Conservation (phyloP, 2,888 invertebrate genomes). For the Caenorhabditis wallacei region DNA sequence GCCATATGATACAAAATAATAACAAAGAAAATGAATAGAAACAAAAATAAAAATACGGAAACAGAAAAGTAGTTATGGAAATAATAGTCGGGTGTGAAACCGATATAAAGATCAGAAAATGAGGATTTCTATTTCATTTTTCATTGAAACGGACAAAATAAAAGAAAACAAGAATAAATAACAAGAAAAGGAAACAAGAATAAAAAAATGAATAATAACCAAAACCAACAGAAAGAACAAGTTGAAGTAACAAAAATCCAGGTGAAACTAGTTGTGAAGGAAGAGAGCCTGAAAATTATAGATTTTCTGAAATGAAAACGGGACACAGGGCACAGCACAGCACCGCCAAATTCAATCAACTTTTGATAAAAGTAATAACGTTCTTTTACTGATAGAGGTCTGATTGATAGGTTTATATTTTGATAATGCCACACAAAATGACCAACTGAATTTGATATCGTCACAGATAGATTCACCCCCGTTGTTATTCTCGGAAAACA, state of each 20-base stretch:
- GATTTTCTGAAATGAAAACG: constrained; percentile 13
- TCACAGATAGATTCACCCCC: too few species aligned
- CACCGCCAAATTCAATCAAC: constrained; percentile 13
- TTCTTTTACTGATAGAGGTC: constrained; percentile 35
- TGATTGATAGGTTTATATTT: constrained; percentile 38
- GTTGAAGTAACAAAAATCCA: constrained; percentile 11
- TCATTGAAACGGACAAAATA: background rate
- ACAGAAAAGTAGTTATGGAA: background rate
- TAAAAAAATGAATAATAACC: background rate
- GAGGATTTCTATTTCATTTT: background rate
- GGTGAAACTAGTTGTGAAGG: constrained; percentile 68
- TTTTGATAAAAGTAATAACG: constrained; percentile 17
- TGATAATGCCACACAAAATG: background rate
- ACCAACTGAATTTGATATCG: background rate
- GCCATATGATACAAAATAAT: background rate
- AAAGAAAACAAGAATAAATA: background rate
- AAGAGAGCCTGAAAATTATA: constrained; percentile 75
- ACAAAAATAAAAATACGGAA: background rate
- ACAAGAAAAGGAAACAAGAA: constrained; percentile 40
- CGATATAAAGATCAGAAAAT: constrained; percentile 17
- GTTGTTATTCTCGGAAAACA: too few species aligned
- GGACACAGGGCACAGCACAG: background rate
- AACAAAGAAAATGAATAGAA: background rate
- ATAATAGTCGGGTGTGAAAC: constrained; percentile 12
- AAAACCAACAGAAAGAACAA: constrained; percentile 10